Percentiles rank a stretch among this genome's conserved stretches.
phyloP scores from a whole-genome alignment of 2,113 vertebrate species.

The Oxygymnocypris stewartii region DNA sequence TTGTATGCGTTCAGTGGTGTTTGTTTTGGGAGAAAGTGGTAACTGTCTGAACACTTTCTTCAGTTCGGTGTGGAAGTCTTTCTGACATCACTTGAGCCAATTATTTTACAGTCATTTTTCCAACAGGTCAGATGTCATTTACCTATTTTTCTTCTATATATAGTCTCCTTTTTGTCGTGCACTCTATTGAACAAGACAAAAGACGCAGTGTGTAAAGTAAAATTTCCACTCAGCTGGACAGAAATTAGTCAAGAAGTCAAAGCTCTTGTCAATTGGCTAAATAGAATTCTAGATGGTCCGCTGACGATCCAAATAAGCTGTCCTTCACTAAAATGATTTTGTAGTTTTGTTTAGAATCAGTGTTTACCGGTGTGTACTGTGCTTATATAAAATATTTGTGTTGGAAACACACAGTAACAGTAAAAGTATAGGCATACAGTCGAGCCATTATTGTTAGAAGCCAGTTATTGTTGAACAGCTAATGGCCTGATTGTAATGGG shows the following conservation, averaged over 20 bases:
- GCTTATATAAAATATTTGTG: background rate
- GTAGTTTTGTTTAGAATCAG: background rate
- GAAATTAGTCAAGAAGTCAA: conserved; percentile 21
- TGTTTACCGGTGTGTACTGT: background rate
- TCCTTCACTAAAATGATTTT: background rate
- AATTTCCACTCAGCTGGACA: conserved; percentile 6
- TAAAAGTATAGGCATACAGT: background rate
- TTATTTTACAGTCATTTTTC: conserved; percentile 34
- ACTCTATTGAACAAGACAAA: conserved; percentile 27
- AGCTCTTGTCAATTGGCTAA: conserved; percentile 20
- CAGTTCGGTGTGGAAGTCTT: background rate
- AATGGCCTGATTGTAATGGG: background rate
- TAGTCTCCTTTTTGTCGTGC: conserved; percentile 1
- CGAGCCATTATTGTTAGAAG: background rate
- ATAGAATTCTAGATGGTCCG: background rate
- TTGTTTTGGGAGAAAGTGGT: background rate
- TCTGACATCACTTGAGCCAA: background rate
- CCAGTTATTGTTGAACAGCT: background rate
- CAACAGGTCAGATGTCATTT: conserved; percentile 23
- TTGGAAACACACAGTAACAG: background rate
- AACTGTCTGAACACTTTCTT: background rate
- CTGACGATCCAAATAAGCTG: background rate
- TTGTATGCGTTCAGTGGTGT: background rate
- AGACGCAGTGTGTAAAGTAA: background rate
- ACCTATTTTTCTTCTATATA: conserved; percentile 12